phyloP scores from a whole-genome alignment of 2,797 vertebrate species.

The Oryzias sinensis region DNA sequence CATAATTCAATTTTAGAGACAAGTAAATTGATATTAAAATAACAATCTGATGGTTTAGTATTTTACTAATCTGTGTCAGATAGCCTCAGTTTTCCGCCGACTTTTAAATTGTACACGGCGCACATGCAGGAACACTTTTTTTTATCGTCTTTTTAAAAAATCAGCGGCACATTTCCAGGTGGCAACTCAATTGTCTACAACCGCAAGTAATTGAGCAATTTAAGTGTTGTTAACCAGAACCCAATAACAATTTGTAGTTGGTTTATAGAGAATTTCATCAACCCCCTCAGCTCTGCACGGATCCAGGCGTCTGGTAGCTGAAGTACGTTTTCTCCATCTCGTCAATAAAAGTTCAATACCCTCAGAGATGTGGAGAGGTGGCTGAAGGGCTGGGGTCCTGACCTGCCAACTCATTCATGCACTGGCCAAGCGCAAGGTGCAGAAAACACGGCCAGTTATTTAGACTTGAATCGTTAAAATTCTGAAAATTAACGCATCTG shows the following conservation, averaged over 20 bases:
- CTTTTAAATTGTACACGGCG: not conserved
- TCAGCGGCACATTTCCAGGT: not conserved
- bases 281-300: constrained; percentile 47
- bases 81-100: too few relatives aligned
- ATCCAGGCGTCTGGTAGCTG: constrained; percentile 59
- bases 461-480: constrained; percentile 1
- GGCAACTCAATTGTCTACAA: not conserved
- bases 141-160: constrained; percentile 9
- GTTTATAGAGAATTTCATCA: constrained; percentile 24
- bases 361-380: constrained; percentile 72
- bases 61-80: too few relatives aligned
- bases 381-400: constrained; percentile 72
- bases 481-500: constrained; percentile 4
- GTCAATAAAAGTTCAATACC: constrained; percentile 72
- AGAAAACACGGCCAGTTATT: constrained; percentile 32
- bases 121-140: not conserved
- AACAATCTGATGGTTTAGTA: too few relatives aligned
- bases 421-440: constrained; percentile 50
- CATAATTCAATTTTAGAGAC: too few relatives aligned
- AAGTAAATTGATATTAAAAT: too few relatives aligned
- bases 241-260: constrained; percentile 26
- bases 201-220: not conserved
- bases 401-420: constrained; percentile 68
- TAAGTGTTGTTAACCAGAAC: constrained; percentile 19
- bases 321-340: constrained; percentile 67